These are phyloP conservation scores for Carassius auratus DNA, from an alignment of 2,113 vertebrate species.

Conservation along the genomic window DNA sequence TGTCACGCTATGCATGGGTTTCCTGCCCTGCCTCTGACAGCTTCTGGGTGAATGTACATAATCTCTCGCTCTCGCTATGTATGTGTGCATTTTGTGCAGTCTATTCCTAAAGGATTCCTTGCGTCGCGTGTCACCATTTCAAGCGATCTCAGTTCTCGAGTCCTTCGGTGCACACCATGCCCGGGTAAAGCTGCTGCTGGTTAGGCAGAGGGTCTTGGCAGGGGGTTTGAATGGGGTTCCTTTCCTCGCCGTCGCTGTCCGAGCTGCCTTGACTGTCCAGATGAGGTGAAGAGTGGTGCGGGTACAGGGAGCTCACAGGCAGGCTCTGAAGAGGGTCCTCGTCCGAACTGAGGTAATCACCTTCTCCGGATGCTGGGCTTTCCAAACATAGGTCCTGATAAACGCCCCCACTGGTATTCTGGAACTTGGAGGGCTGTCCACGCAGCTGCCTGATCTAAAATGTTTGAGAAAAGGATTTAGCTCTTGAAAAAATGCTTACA, in stretches of 20 bases:
- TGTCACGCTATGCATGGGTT: slow-evolving; percentile 11
- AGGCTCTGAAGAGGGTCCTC: slow-evolving; percentile 86
- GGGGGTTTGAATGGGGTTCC: slow-evolving; percentile 46
- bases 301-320: slow-evolving; percentile 78
- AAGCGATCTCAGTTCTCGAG: slow-evolving; percentile 69
- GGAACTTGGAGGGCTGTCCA: slow-evolving; percentile 78
- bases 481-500: not conserved
- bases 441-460: slow-evolving; percentile 85
- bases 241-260: slow-evolving; percentile 83
- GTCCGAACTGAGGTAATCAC: slow-evolving; percentile 90
- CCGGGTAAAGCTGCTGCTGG: slow-evolving; percentile 71
- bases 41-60: slow-evolving; percentile 11
- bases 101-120: slow-evolving; percentile 1
- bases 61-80: slow-evolving; percentile 13
- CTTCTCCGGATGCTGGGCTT: slow-evolving; percentile 82
- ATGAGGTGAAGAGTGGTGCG: slow-evolving; percentile 74
- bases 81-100: slow-evolving; percentile 15
- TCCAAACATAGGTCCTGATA: slow-evolving; percentile 83
- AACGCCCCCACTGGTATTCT: slow-evolving; percentile 70
- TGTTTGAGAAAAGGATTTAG: slow-evolving; percentile 19
- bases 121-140: not conserved
- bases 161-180: slow-evolving; percentile 72
- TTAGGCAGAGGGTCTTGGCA: slow-evolving; percentile 61
- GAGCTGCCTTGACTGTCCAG: slow-evolving; percentile 90
- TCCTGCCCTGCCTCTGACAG: slow-evolving; percentile 33